Evolutionary conservation across 2,797 vertebrate genomes (phyloP).

Genomic region (Anabas testudineus): DNA sequence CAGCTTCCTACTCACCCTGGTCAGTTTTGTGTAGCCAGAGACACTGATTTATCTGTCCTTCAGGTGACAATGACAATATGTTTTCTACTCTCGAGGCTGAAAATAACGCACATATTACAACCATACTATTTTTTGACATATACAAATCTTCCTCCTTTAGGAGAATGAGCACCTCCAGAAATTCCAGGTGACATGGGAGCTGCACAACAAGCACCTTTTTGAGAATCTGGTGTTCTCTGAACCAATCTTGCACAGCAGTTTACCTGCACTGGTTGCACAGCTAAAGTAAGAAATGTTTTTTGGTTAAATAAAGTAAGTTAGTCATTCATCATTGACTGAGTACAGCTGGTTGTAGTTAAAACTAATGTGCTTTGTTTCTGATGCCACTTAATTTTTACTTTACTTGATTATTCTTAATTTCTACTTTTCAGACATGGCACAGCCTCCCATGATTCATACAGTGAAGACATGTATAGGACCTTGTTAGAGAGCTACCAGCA

Average conservation of each 20-base stretch:
- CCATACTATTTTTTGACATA: not conserved
- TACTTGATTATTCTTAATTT: not conserved
- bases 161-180: conserved; percentile 98
- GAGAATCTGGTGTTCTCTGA: conserved; percentile 98
- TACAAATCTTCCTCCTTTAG: conserved; percentile 66
- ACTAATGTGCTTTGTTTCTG: not conserved
- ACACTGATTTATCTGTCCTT: not conserved
- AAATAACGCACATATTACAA: not conserved
- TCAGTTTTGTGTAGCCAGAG: conserved; percentile 58
- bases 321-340: not conserved
- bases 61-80: not conserved
- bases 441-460: conserved; percentile 91
- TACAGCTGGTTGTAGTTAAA: not conserved
- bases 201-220: conserved; percentile 99
- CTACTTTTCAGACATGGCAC: conserved; percentile 87
- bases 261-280: conserved; percentile 93
- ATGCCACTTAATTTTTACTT: not conserved
- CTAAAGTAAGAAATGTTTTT: conserved; percentile 86
- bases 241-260: conserved; percentile 93
- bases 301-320: not conserved
- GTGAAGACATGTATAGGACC: conserved; percentile 92
- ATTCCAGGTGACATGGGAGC: conserved; percentile 98
- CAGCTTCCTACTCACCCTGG: conserved; percentile 97
- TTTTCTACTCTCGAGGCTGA: not conserved
- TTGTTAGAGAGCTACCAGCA: conserved; percentile 92